phyloP scores from a whole-genome alignment of 2,888 invertebrate species.

The Acanthococcus lagerstroemiae region DNA sequence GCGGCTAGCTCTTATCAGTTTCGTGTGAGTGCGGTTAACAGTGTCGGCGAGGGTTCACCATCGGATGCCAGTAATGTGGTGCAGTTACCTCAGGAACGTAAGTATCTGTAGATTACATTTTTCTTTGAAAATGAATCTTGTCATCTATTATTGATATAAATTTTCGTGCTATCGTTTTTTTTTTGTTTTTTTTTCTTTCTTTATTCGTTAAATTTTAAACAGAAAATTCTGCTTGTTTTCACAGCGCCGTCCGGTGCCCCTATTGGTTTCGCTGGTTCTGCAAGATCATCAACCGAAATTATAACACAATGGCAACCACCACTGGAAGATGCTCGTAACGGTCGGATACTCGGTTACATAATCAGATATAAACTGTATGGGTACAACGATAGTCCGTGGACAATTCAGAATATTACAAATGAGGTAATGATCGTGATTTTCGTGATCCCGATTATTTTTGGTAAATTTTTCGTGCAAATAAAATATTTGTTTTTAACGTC shows the following conservation, averaged over 20 bases:
- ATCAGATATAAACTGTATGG: slow-evolving; percentile 84
- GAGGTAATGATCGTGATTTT: no score
- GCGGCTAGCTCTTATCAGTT: slow-evolving; percentile 95
- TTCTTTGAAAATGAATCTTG: slow-evolving; percentile 23
- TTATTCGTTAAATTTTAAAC: neutral
- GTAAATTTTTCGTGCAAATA: neutral
- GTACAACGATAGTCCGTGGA: slow-evolving; percentile 88
- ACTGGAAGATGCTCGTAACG: slow-evolving; percentile 86
- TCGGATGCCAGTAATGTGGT: slow-evolving; percentile 83
- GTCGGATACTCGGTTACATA: slow-evolving; percentile 85
- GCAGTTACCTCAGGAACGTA: slow-evolving; percentile 92
- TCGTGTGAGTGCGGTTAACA: slow-evolving; percentile 90
- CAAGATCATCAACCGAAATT: slow-evolving; percentile 87
- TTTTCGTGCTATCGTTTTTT: neutral
- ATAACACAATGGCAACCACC: slow-evolving; percentile 97
- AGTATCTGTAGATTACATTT: slow-evolving; percentile 39
- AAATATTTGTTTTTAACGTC: no score
- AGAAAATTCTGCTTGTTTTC: slow-evolving; percentile 33
- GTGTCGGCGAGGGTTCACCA: slow-evolving; percentile 86
- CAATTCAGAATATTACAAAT: slow-evolving; percentile 80
- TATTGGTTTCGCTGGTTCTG: slow-evolving; percentile 85
- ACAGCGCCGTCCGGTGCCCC: slow-evolving; percentile 94
- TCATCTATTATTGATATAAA: no score
- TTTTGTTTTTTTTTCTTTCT: neutral
- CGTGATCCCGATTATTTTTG: neutral